Conservation (phyloP, 1,140 invertebrate genomes). For the Lepidostoma basale region DNA sequence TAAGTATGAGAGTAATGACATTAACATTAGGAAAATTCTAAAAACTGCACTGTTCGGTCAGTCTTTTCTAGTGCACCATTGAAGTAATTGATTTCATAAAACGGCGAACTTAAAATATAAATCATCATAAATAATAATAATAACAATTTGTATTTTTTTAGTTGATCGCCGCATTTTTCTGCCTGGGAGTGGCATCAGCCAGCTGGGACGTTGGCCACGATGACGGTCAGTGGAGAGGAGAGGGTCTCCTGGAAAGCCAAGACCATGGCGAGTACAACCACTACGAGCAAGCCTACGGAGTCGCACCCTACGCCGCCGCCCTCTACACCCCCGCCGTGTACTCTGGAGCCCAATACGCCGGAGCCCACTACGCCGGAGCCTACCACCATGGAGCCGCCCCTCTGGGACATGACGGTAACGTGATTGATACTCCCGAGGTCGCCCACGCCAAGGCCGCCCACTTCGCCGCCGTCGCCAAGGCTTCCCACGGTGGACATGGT, state of each 20-base stretch:
- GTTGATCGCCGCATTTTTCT: slow-evolving; percentile 35
- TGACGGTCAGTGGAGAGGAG: slow-evolving; percentile 26
- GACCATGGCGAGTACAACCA: slow-evolving; percentile 19
- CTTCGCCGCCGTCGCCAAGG: slow-evolving; percentile 47
- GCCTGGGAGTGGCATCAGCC: slow-evolving; percentile 36
- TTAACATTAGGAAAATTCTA: no score
- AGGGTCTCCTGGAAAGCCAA: slow-evolving; percentile 13
- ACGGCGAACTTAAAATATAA: no score
- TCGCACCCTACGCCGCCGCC: neutral
- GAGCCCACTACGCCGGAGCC: slow-evolving; percentile 39
- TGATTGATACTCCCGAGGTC: slow-evolving; percentile 60
- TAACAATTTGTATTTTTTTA: neutral
- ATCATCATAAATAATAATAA: no score
- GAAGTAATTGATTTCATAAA: no score
- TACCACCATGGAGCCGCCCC: slow-evolving; percentile 27
- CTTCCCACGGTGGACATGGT: slow-evolving; percentile 41
- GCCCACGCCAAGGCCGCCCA: slow-evolving; percentile 57
- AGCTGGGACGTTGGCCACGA: neutral
- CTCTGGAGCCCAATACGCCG: slow-evolving; percentile 45
- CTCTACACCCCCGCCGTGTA: slow-evolving; percentile 49
- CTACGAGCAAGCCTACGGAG: neutral
- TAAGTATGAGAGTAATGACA: no score
- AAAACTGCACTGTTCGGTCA: no score
- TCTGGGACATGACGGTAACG: slow-evolving; percentile 44
- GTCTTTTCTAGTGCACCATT: no score